Base-by-base conservation (phyloP, 2,888 invertebrate genomes). In the Eupithecia dodoneata region DNA sequence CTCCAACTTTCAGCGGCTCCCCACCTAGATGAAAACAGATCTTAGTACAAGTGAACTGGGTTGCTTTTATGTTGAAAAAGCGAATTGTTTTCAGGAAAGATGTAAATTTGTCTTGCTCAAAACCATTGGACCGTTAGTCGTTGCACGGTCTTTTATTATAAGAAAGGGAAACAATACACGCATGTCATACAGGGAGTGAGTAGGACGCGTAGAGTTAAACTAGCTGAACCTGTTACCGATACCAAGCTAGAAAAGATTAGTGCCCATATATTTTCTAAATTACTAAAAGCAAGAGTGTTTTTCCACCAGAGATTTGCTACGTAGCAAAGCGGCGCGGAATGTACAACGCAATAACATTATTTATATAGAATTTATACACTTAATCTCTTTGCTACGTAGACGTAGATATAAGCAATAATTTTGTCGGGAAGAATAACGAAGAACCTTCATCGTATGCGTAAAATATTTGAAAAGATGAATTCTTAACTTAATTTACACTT, bases 1-100 rank as follows among this genome's bases (percentile, higher is more conserved):
- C 95, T 95, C 94, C 95, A 94, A 81, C 94, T 95, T 88, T 95
- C 95, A 76, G 89, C 90, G 74, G 86, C 89, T 71, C 92, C 93
- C 94, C 95, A 95, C 85, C 94, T 76, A 65, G 42, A 44, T 6
- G 47, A 42, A 75, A 44, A 52, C 44, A n/a, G 7, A 18, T 70
- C 70, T 70, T 70, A 67, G 69, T 47, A 18, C 30, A 69, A 47
- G 15, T 7, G 30, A 70, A 5, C 1, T 30, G 12, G 18, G 45
- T 45, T 18, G 18, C 10, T 45, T 69, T 44, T n/a, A 45, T 67
- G 70, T 13, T 42, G 0, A 66, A 66, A 15, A 66, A 15, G 13
- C 2, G 13, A 18, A 59, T 15, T 18, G 9, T 18, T 65, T 65
- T 13, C 65, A 13, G 5, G 41, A 41, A 18, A n/a, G 7, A 5